These are phyloP conservation scores for Cloeon dipterum DNA, from an alignment of 2,888 invertebrate genomes.

Conservation along the genomic window DNA sequence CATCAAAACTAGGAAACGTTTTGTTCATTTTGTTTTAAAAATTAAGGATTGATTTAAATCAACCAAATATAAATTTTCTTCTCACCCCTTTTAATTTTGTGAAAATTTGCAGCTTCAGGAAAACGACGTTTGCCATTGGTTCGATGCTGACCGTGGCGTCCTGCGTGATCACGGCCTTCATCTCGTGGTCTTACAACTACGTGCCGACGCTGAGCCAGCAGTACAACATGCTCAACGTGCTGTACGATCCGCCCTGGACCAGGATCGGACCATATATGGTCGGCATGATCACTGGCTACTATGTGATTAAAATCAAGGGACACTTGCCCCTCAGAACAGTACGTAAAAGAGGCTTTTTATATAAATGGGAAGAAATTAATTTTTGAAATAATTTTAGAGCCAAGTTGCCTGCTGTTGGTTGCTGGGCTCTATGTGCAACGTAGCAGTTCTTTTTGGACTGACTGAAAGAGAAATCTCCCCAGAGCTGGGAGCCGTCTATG, in stretches of 20 bases:
- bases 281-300: constrained; percentile 23
- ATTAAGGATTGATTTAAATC: too few species aligned
- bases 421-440: constrained; percentile 17
- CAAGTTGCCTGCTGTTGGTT: constrained; percentile 15
- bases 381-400: constrained; percentile 11
- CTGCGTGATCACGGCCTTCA: constrained; percentile 15
- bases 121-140: constrained; percentile 12
- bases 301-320: constrained; percentile 15
- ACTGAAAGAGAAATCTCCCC: constrained; percentile 21
- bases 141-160: constrained; percentile 14
- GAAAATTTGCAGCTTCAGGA: constrained; percentile 4
- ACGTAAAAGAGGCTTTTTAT: too few species aligned
- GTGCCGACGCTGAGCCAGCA: constrained; percentile 19
- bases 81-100: too few species aligned
- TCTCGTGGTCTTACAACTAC: constrained; percentile 18
- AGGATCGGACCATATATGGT: constrained; percentile 24
- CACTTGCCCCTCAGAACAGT: constrained; percentile 13
- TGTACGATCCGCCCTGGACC: constrained; percentile 27
- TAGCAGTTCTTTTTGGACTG: constrained; percentile 20
- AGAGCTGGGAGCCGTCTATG: constrained; percentile 22
- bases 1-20: too few species aligned
- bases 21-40: too few species aligned
- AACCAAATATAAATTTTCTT: too few species aligned
- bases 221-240: constrained; percentile 15
- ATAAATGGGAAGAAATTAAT: background rate